These are phyloP conservation scores for Drosophila murphyi DNA, from an alignment of 1,140 invertebrate genomes.

Conservation along the genomic window DNA sequence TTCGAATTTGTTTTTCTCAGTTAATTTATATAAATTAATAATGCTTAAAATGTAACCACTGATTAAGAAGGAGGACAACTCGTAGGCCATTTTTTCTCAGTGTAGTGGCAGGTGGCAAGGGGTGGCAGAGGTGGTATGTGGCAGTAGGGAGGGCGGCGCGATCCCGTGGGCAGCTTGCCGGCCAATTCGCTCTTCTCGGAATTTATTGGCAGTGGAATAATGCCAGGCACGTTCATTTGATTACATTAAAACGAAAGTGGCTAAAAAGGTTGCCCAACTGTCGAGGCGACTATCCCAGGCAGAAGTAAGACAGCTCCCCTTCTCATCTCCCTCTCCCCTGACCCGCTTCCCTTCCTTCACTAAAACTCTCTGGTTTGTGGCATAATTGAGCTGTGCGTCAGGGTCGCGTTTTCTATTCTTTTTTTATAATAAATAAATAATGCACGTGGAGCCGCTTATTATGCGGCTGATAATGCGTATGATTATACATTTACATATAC, in stretches of 20 bases:
- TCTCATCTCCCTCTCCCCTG: background rate
- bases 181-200: constrained; percentile 66
- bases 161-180: constrained; percentile 42
- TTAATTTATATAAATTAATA: too few relatives aligned
- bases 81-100: too few relatives aligned
- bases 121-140: background rate
- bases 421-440: constrained; percentile 82
- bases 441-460: constrained; percentile 57
- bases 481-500: too few relatives aligned
- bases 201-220: constrained; percentile 79
- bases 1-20: too few relatives aligned
- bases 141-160: background rate
- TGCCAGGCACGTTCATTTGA: constrained; percentile 82
- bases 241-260: constrained; percentile 83
- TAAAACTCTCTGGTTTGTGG: constrained; percentile 7
- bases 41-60: too few relatives aligned
- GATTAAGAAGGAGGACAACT: too few relatives aligned
- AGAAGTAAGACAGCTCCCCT: background rate
- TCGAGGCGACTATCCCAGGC: background rate
- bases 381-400: constrained; percentile 52
- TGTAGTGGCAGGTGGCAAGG: too few relatives aligned
- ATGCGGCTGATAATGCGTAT: constrained; percentile 49
- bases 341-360: background rate
- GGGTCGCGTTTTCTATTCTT: constrained; percentile 42
- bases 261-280: constrained; percentile 72